Percentiles rank a stretch among this genome's conserved stretches.
Conservation (phyloP, 2,888 invertebrate genomes). For the Cataglyphis albicans region DNA sequence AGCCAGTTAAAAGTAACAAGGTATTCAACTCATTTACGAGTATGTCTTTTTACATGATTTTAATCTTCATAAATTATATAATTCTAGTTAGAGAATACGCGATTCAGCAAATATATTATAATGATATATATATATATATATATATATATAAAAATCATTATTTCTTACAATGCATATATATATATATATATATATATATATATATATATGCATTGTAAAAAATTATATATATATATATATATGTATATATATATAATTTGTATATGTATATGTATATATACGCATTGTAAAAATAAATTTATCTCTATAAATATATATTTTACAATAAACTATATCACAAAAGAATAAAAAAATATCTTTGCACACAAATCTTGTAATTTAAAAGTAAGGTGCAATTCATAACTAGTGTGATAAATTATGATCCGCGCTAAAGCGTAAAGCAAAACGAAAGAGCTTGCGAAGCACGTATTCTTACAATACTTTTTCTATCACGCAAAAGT, state of each 20-base stretch:
- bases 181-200: too few species aligned
- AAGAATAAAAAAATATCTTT: background rate
- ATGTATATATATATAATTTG: slow-evolving; percentile 57
- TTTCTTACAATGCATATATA: background rate
- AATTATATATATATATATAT: background rate
- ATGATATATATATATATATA: slow-evolving; percentile 71
- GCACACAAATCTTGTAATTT: slow-evolving; percentile 36
- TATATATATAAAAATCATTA: slow-evolving; percentile 8
- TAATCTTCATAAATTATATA: slow-evolving; percentile 3
- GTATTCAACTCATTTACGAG: slow-evolving; percentile 51
- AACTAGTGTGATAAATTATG: background rate
- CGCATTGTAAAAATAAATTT: background rate
- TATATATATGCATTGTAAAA: background rate
- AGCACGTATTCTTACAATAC: slow-evolving; percentile 79
- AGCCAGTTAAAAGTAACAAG: background rate
- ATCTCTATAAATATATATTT: background rate
- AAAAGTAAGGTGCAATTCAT: slow-evolving; percentile 8
- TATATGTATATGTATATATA: slow-evolving; percentile 64
- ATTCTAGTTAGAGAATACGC: background rate
- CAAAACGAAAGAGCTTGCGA: slow-evolving; percentile 79
- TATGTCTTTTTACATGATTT: slow-evolving; percentile 74
- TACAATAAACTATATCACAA: slow-evolving; percentile 30
- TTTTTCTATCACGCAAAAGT: slow-evolving; percentile 80
- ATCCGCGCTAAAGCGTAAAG: slow-evolving; percentile 67
- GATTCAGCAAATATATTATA: slow-evolving; percentile 1